phyloP scores from a whole-genome alignment of 2,797 vertebrate genomes.

The Bucorvus abyssinicus region DNA sequence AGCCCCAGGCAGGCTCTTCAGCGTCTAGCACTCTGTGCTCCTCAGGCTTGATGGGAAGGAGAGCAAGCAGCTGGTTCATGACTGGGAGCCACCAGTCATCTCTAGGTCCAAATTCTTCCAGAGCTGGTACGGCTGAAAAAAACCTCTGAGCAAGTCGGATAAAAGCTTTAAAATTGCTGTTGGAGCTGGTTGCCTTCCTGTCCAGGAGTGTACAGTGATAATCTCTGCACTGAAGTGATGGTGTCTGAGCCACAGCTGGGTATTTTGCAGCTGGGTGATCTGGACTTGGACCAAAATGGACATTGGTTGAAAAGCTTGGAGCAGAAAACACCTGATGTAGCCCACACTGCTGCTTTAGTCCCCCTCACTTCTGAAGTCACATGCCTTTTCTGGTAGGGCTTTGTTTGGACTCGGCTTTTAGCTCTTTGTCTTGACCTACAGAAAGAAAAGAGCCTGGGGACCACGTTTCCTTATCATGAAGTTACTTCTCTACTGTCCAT shows the following conservation, averaged over 20 bases:
- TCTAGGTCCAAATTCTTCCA: not conserved
- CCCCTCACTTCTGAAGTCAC: not conserved
- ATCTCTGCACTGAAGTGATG: not conserved
- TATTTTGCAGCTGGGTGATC: not conserved
- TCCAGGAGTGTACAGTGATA: not conserved
- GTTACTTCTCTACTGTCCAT: not conserved
- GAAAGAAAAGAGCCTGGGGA: not conserved
- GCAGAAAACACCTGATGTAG: not conserved
- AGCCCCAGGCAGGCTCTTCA: not conserved
- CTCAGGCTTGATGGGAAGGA: not conserved
- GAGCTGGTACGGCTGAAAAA: not conserved
- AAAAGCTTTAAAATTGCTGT: fast-evolving
- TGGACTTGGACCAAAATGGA: no score
- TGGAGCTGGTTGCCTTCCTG: not conserved
- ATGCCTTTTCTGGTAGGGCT: not conserved
- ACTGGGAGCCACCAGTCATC: not conserved
- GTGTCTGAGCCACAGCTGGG: not conserved
- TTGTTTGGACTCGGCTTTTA: not conserved
- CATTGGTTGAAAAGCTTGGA: not conserved
- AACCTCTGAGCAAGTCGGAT: not conserved
- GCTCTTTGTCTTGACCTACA: not conserved
- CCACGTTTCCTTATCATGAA: not conserved
- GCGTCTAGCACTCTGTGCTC: fast-evolving
- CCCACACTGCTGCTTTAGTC: not conserved
- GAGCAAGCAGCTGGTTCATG: not conserved